phyloP scores from a whole-genome alignment of 1,140 invertebrate species.

The Andricus grossulariae region DNA sequence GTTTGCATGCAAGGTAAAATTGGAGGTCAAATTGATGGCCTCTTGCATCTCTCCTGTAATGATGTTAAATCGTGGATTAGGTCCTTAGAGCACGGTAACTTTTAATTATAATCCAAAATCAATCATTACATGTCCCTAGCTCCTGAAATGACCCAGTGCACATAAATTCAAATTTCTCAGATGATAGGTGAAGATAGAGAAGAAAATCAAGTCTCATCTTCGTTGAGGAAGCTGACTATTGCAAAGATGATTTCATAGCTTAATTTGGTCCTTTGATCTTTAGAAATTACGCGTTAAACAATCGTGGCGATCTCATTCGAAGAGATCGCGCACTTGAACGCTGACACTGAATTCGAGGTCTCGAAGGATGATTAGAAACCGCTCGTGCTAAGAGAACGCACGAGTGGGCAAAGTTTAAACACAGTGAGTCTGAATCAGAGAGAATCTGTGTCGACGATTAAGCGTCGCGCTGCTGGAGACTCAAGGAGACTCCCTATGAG shows the following conservation, averaged over 20 bases:
- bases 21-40: too few species aligned
- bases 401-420: constrained; percentile 3
- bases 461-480: background rate
- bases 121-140: too few species aligned
- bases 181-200: background rate
- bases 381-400: constrained; percentile 10
- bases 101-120: too few species aligned
- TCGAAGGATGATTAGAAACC: constrained; percentile 3
- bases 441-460: background rate
- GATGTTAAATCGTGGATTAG: too few species aligned
- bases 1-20: too few species aligned
- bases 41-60: too few species aligned
- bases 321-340: constrained; percentile 33
- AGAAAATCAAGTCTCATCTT: background rate
- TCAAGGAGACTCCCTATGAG: background rate
- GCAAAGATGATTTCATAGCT: background rate
- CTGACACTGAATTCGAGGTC: constrained; percentile 11
- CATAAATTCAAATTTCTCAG: too few species aligned
- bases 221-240: background rate
- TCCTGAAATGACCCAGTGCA: too few species aligned
- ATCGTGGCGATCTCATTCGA: constrained; percentile 38
- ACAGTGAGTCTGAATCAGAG: background rate
- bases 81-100: too few species aligned
- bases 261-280: background rate
- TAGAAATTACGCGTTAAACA: constrained; percentile 35